Evolutionary conservation across 2,888 invertebrate genomes (phyloP), one percentile per base, ranked within the genome.

Genomic region (Hirtodrosophila alboralis): DNA sequence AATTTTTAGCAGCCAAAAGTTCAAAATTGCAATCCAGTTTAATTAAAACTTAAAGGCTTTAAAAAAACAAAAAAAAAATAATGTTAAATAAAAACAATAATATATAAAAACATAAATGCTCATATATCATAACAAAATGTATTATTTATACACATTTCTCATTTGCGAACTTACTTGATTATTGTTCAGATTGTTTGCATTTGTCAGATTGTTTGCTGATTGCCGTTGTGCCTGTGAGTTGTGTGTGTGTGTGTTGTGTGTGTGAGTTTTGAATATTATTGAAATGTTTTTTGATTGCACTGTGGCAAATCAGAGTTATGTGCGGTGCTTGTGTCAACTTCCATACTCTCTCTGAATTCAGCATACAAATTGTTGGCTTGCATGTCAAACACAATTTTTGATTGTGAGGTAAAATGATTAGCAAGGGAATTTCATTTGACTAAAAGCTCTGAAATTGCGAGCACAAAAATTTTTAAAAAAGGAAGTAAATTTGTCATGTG

Each of bases 181-280:
- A 40, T 51, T 47, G 33, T 49, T 62, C 9, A 21, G 14, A 33
- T 36, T 73, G 62, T 80, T 69, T 80, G 73, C 81, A 76, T 76
- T 75, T 81, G 79, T 58, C 79, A 59, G 83, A 70, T 66, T 78
- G 79, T 83, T 83, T 77, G 61, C 59, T 79, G 80, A 84, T 84
- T 84, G 80, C 67, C 45, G 40, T 48, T 31, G 54, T 60, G 38
- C 49, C 18, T 13, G 61, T 44, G 33, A 4, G 18, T 5, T 56
- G 47, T 30, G 49, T 27, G 21, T 51, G 10, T n/a, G 12, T 21
- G 36, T 16, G 14, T n/a, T n/a, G 48, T 31, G 40, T 41, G 23
- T 36, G 13, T 34, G 37, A 34, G 38, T 54, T 45, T 33, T 53
- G 60, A 52, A 57, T 67, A 62, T 67, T 67, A 54, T 58, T 67